Evolutionary conservation across 2,888 invertebrate species (phyloP), one percentile per base, ranked within the genome.

Genomic region (Watsonalla cultraria): DNA sequence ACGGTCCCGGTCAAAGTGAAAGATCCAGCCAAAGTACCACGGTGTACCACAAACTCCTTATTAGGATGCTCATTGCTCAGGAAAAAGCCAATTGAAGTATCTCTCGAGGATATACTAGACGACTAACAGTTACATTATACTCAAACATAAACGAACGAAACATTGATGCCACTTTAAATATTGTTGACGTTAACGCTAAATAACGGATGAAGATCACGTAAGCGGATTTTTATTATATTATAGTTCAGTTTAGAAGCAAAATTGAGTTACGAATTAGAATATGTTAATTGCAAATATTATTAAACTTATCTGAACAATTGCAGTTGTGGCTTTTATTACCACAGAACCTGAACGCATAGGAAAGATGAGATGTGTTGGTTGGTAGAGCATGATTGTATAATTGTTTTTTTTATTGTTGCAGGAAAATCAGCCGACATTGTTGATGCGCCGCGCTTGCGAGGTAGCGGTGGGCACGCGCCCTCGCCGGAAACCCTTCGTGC

Each of bases 371-470:
- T 37, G 24, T 42, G 8, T 42, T 5, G 11, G 42, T 8, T 11
- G 8, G 8, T 42, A 11, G 5, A 42, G 11, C 9, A 11, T 7
- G 9, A 24, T 42, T 5, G 42, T 11, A 11, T 42, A 42, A 11
- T 11, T 11, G 42, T 1, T 42, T 51, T 47, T 35, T 54, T 7
- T 52, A 52, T 72, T 77, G 74, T 74, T 85, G 45, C 73, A 85
- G 74, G 61, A 62, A 6, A 86, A 86, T 57, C 89, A 89, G 61
- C 85, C 86, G 0, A 84, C 87, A 48, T 54, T 74, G 62, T 65
- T 86, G 59, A 87, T 82, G 82, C 78, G 76, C 50, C 85, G 87
- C 2, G 89, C 87, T 7, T 88, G 88, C 59, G 87, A 89, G 60
- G 80, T 86, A 39, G 88, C 87, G 9, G 74, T 78, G 14, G 86